Conservation (phyloP, 2,113 vertebrate species). For the Xenopus tropicalis region DNA sequence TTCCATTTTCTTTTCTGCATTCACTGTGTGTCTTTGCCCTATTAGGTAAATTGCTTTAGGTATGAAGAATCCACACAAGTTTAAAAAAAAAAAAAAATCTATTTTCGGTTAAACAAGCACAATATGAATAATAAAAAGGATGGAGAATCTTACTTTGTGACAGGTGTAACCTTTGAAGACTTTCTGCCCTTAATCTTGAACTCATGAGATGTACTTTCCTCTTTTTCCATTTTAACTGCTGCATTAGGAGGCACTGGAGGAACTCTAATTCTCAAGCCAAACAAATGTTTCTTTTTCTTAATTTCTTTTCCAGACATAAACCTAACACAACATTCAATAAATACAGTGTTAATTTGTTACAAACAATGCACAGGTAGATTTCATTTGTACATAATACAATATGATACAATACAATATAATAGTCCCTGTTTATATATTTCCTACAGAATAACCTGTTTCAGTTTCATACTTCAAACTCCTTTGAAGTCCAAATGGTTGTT, state of each 20-base stretch:
- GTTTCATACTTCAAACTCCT: too few relatives aligned
- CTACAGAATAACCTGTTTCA: too few relatives aligned
- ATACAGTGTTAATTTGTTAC: neutral
- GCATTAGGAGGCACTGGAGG: conserved; percentile 87
- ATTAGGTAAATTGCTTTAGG: too few relatives aligned
- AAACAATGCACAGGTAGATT: neutral
- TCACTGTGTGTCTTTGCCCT: too few relatives aligned
- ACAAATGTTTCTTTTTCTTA: conserved; percentile 98
- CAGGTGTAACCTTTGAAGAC: conserved; percentile 76
- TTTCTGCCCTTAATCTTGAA: conserved; percentile 97
- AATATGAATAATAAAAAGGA: neutral
- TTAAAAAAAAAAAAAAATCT: too few relatives aligned
- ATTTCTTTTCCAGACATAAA: conserved; percentile 99
- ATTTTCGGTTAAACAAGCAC: too few relatives aligned
- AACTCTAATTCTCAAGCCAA: conserved; percentile 92
- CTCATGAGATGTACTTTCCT: conserved; percentile 87
- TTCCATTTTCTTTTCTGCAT: too few relatives aligned
- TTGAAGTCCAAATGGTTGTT: too few relatives aligned
- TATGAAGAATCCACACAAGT: too few relatives aligned
- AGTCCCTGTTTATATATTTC: too few relatives aligned
- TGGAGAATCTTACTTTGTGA: conserved; percentile 69
- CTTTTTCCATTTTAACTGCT: conserved; percentile 74
- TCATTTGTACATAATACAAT: too few relatives aligned
- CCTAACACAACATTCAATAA: conserved; percentile 56
- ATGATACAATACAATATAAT: too few relatives aligned